phyloP scores from a whole-genome alignment of 2,797 vertebrate species.

The Argyrosomus regius region DNA sequence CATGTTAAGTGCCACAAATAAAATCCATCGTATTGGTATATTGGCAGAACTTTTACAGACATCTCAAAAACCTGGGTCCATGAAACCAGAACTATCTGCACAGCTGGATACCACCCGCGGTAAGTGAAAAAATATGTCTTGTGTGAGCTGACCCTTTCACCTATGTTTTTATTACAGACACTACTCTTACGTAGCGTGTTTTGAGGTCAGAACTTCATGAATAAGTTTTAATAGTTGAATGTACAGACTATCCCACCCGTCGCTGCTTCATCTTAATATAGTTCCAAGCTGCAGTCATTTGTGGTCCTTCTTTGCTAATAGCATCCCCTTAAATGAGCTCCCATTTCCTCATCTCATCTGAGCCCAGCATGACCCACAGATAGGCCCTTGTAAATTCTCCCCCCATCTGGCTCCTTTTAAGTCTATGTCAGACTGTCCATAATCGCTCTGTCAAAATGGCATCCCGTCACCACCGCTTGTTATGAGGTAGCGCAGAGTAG shows the following conservation, averaged over 20 bases:
- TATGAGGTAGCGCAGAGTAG: constrained; percentile 74
- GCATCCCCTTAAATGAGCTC: constrained; percentile 73
- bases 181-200: not conserved
- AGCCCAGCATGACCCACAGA: constrained; percentile 73
- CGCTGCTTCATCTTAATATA: constrained; percentile 59
- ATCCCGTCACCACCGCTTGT: constrained; percentile 78
- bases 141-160: constrained; percentile 18
- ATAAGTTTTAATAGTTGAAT: constrained; percentile 49
- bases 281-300: constrained; percentile 73
- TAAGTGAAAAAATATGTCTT: not conserved
- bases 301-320: constrained; percentile 72
- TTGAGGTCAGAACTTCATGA: constrained; percentile 28
- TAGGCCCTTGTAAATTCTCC: constrained; percentile 69
- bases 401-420: constrained; percentile 81
- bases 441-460: constrained; percentile 79
- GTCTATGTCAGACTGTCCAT: constrained; percentile 77
- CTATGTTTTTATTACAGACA: constrained; percentile 25
- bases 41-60: not conserved
- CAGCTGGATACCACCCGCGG: not conserved
- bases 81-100: constrained; percentile 17
- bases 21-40: not conserved
- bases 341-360: constrained; percentile 79
- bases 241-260: constrained; percentile 12
- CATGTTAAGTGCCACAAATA: not conserved
- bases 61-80: constrained; percentile 4